Conservation (phyloP, 2,888 invertebrate species). For the Orchesellides sinensis region DNA sequence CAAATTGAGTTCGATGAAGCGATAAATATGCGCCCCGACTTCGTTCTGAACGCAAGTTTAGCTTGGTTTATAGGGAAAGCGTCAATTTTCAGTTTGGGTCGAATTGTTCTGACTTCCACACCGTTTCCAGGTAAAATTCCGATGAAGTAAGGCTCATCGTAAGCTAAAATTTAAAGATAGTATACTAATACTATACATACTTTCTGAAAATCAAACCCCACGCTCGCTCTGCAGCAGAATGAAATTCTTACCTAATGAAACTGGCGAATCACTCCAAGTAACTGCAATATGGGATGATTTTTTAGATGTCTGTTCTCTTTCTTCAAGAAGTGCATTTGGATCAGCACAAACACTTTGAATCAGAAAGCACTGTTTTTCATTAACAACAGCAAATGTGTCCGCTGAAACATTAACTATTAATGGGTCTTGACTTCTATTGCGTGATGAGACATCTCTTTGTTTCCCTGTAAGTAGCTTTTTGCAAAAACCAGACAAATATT, state of each 20-base stretch:
- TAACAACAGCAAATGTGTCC: constrained; percentile 87
- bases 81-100: constrained; percentile 89
- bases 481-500: too few relatives aligned
- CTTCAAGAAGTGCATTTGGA: constrained; percentile 85
- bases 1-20: constrained; percentile 93
- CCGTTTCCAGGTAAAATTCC: constrained; percentile 87
- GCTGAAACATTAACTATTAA: constrained; percentile 88
- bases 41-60: constrained; percentile 82
- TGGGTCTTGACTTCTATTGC: constrained; percentile 89
- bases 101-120: constrained; percentile 91
- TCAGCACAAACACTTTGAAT: constrained; percentile 82
- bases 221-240: neutral
- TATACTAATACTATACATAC: too few relatives aligned
- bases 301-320: constrained; percentile 83
- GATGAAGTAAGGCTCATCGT: constrained; percentile 95
- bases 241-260: constrained; percentile 80
- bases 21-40: constrained; percentile 89
- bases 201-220: neutral
- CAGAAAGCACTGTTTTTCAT: constrained; percentile 81
- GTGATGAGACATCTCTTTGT: constrained; percentile 90
- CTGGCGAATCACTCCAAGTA: constrained; percentile 88
- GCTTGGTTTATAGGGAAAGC: constrained; percentile 82
- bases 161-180: constrained; percentile 81
- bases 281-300: constrained; percentile 80
- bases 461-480: constrained; percentile 79